phyloP scores from a whole-genome alignment of 2,113 vertebrate genomes.

The Hippopotamus amphibius region DNA sequence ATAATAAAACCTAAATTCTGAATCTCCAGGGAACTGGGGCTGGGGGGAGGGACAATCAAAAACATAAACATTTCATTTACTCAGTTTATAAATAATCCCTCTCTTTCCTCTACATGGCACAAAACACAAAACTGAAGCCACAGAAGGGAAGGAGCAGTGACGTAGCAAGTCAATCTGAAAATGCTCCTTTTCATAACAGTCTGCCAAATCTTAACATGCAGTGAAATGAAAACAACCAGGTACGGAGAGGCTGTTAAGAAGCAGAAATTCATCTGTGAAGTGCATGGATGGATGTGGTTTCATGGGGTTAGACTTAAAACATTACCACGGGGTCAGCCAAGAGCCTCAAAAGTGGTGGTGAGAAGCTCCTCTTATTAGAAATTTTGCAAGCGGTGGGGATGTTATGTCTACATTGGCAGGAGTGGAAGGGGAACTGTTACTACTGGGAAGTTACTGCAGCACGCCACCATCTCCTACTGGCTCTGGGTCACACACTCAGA shows the following conservation, averaged over 20 bases:
- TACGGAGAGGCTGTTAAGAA: background rate
- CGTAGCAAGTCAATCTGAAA: background rate
- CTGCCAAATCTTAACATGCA: background rate
- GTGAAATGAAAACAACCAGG: background rate
- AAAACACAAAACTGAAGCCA: background rate
- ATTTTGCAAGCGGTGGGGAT: accelerated
- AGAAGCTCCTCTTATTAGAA: background rate
- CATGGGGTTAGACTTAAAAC: background rate
- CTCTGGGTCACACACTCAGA: background rate
- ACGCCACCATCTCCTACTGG: background rate
- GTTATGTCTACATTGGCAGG: background rate
- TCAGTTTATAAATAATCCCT: background rate
- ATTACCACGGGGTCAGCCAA: background rate
- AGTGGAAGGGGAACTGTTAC: background rate
- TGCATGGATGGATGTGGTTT: background rate
- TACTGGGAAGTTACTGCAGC: background rate
- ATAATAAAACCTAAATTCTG: constrained; percentile 1
- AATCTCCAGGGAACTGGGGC: background rate
- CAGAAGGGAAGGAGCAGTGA: background rate
- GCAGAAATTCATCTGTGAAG: background rate
- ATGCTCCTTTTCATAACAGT: background rate
- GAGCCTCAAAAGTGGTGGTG: background rate
- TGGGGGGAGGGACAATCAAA: background rate
- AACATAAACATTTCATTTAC: background rate
- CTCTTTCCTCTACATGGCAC: background rate